Evolutionary conservation across 2,113 vertebrate species (phyloP).

Genomic region (Ailurus styani): DNA sequence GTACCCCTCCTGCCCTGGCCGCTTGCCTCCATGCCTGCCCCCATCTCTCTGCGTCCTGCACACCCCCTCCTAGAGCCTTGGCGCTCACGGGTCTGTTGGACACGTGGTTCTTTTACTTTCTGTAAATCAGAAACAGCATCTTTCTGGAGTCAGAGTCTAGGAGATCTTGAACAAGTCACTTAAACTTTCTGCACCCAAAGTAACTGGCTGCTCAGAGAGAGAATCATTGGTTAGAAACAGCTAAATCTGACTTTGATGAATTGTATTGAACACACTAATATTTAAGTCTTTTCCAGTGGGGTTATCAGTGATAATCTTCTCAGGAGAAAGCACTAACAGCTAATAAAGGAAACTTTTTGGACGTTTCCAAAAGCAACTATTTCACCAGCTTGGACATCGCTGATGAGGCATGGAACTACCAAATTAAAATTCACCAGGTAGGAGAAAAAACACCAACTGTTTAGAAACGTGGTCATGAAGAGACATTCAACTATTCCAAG

Average conservation of each 20-base stretch:
- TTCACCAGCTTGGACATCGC: neutral
- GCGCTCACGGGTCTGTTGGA: neutral
- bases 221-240: neutral
- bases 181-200: neutral
- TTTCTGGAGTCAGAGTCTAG: neutral
- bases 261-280: neutral
- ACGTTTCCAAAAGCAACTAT: neutral
- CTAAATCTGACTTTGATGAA: neutral
- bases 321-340: neutral
- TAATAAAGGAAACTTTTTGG: neutral
- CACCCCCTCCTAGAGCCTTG: rapidly evolving
- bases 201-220: neutral
- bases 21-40: rapidly evolving
- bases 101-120: neutral
- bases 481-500: neutral
- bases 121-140: neutral
- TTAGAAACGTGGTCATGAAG: neutral
- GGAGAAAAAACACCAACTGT: neutral
- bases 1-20: rapidly evolving
- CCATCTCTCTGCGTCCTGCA: neutral
- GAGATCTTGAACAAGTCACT: neutral
- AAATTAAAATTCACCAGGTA: neutral
- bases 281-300: neutral
- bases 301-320: neutral
- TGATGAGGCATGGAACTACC: neutral